Base-by-base conservation (phyloP, 2,888 invertebrate genomes). In the Taenaris catops region DNA sequence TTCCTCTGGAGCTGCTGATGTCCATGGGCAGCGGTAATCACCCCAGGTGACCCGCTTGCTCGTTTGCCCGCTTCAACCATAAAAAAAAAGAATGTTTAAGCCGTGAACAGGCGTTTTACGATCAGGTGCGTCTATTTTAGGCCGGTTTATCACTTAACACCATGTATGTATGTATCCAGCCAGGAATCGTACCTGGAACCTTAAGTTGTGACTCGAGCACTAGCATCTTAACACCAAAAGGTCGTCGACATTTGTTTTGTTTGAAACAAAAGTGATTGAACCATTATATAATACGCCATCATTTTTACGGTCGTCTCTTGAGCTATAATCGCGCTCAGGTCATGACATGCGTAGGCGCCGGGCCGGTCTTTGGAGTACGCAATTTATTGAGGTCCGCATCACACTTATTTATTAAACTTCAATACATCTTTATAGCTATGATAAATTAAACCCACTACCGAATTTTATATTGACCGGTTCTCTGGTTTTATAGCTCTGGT, bases 291-390 rank as follows among this genome's bases (percentile, higher is more conserved):
- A 5, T 16, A 16, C 6, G 4, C 1, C 2, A 17, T 4, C 2
- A 17, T 8, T 19, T 29, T 29, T 29, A 29, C n/a, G n/a, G 16
- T 1, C 17, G 20, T 29, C 65, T 58, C 64, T 63, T 58, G 51
- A 63, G 58, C 41, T 64, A 9, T 69, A 62, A 60, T 6, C 12
- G 7, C 8, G 8, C 28, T 12, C 12, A 17, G 55, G 61, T 60
- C 67, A 53, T 55, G 69, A 58, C 65, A 58, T 57, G 73, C 71
- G 80, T 75, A 60, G 78, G 78, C 67, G 71, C 60, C 53, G 42
- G 45, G 46, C 53, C 57, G 50, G 51, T 55, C 67, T 56, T 63
- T 63, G 62, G 50, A 39, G 50, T 50, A 57, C 58, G 57, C 56
- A 46, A 60, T 60, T 63, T 64, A 63, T 65, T 66, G 68, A 70